Percentiles rank a stretch among this genome's conserved stretches.
Evolutionary conservation across 2,797 vertebrate genomes (phyloP).

Genomic region (Loriculus beryllinus): DNA sequence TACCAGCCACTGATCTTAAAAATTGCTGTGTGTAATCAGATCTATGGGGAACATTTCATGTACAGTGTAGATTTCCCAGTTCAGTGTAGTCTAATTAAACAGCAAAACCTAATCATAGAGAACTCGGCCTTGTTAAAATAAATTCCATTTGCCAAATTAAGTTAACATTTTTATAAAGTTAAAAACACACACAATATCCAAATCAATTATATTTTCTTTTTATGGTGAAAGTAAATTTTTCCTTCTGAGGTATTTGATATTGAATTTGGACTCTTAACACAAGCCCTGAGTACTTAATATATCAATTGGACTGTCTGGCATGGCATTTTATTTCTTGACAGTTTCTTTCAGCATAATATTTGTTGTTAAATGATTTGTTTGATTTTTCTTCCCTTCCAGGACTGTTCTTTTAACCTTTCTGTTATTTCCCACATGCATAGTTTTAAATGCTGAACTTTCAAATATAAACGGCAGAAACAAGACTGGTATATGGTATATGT

Average conservation of each 20-base stretch:
- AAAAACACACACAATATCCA: not conserved
- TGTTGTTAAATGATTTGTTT: not conserved
- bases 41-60: not conserved
- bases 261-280: not conserved
- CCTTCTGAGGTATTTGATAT: not conserved
- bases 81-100: conserved; percentile 7
- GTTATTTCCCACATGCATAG: not conserved
- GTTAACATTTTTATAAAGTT: not conserved
- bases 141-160: not conserved
- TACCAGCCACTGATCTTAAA: not conserved
- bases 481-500: not conserved
- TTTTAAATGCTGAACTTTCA: not conserved
- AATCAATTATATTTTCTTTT: not conserved
- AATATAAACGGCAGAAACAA: not conserved
- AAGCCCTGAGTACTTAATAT: not conserved
- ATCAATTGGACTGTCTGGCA: not conserved
- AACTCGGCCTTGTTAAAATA: not conserved
- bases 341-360: not conserved
- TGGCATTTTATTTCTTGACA: not conserved
- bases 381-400: not conserved
- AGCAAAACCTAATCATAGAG: not conserved
- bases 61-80: not conserved
- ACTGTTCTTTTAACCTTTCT: not conserved
- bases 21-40: not conserved
- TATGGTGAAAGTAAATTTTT: not conserved